phyloP scores from a whole-genome alignment of 35 echinoderm and acorn worm genomes.

The Apostichopus japonicus region DNA sequence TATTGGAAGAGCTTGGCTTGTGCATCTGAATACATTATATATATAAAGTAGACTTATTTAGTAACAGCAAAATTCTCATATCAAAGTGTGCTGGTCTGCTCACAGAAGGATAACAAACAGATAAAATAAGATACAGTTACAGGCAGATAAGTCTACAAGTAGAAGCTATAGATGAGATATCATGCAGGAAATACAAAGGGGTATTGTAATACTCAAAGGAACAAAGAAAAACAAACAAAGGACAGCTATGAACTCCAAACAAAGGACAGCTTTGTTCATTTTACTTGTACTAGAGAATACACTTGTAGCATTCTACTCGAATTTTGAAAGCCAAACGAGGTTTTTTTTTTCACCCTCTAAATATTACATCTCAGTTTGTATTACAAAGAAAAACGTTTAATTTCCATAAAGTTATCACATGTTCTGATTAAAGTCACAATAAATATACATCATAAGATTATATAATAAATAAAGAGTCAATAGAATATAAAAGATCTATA shows the following conservation, averaged over 20 bases:
- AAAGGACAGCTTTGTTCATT: neutral
- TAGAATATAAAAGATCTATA: neutral
- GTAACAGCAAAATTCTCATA: neutral
- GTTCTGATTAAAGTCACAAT: neutral
- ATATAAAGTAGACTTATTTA: neutral
- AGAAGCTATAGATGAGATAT: neutral
- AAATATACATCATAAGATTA: neutral
- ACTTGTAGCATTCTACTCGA: neutral
- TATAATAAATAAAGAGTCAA: neutral
- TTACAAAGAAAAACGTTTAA: neutral
- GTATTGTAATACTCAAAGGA: neutral
- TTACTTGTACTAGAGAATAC: neutral
- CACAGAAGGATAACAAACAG: neutral
- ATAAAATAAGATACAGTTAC: neutral
- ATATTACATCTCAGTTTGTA: too few species aligned
- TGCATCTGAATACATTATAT: neutral
- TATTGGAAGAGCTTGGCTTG: neutral
- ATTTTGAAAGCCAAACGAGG: neutral
- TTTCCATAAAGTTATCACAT: neutral
- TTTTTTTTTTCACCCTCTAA: neutral
- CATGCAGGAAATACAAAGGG: neutral
- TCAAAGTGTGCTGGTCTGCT: neutral
- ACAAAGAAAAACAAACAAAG: neutral
- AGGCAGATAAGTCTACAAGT: neutral
- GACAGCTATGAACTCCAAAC: neutral